A percentile compares a stretch with the other conserved stretches of the same genome.
Evolutionary conservation across 2,113 vertebrate genomes (phyloP).

Genomic region (Dolichotis patagonum): DNA sequence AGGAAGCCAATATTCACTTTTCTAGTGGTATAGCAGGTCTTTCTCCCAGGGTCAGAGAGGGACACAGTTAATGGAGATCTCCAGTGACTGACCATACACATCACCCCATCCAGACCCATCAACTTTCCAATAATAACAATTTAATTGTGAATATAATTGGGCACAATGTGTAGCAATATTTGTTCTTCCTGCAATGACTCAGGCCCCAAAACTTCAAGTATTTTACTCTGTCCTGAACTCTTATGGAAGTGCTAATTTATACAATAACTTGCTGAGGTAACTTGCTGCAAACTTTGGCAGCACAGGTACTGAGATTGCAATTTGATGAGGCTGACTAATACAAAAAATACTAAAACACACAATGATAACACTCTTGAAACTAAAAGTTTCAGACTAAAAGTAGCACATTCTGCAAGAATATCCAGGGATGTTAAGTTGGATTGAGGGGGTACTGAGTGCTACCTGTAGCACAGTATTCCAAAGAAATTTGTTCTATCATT

Average conservation of each 20-base stretch:
- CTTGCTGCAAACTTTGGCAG: too few relatives aligned
- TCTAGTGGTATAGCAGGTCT: background rate
- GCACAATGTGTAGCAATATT: background rate
- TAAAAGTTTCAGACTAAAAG: background rate
- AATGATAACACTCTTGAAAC: background rate
- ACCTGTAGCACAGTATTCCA: background rate
- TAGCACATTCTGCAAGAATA: background rate
- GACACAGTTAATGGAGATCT: background rate
- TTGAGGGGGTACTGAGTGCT: too few relatives aligned
- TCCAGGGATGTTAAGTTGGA: background rate
- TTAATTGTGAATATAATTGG: background rate
- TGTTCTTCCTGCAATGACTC: background rate
- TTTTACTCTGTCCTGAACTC: background rate
- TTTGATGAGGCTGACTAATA: background rate
- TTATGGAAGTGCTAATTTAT: background rate
- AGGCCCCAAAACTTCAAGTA: background rate
- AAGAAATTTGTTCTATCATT: background rate
- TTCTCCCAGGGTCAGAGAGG: background rate
- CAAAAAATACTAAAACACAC: background rate
- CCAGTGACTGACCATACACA: background rate
- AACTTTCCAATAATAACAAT: background rate
- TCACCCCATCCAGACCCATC: too few relatives aligned
- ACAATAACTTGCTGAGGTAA: too few relatives aligned
- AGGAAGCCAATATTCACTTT: background rate
- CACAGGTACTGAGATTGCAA: background rate